phyloP scores from a whole-genome alignment of 2,113 vertebrate species.

The Aleadryas rufinucha region DNA sequence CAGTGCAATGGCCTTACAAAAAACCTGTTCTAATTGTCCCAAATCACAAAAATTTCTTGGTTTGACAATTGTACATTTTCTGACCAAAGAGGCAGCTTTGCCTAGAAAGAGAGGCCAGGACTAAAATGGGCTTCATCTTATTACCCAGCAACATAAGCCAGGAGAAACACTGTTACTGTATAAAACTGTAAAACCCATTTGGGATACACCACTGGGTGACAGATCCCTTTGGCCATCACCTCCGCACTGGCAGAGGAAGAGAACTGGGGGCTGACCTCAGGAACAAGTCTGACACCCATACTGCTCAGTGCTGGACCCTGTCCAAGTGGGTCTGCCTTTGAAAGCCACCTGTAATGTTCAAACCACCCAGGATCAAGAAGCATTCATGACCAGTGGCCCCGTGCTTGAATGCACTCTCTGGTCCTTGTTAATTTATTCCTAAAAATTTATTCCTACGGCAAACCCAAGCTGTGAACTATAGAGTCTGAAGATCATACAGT shows the following conservation, averaged over 20 bases:
- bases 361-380: neutral
- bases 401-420: neutral
- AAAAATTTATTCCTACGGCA: neutral
- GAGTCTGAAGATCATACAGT: neutral
- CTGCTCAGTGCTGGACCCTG: neutral
- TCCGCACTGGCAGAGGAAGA: neutral
- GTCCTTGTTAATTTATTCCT: neutral
- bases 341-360: neutral
- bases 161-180: neutral
- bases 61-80: neutral
- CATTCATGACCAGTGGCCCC: neutral
- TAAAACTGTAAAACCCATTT: neutral
- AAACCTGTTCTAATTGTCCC: neutral
- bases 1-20: fast-evolving
- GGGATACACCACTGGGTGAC: neutral
- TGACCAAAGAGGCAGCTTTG: neutral
- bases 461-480: neutral
- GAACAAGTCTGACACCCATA: neutral
- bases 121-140: neutral
- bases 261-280: neutral
- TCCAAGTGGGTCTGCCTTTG: neutral
- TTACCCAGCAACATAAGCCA: neutral
- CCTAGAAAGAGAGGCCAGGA: neutral
- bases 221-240: neutral
- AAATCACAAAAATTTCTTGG: neutral